phyloP scores from a whole-genome alignment of 2,797 vertebrate genomes.

The Acanthurus tractus region DNA sequence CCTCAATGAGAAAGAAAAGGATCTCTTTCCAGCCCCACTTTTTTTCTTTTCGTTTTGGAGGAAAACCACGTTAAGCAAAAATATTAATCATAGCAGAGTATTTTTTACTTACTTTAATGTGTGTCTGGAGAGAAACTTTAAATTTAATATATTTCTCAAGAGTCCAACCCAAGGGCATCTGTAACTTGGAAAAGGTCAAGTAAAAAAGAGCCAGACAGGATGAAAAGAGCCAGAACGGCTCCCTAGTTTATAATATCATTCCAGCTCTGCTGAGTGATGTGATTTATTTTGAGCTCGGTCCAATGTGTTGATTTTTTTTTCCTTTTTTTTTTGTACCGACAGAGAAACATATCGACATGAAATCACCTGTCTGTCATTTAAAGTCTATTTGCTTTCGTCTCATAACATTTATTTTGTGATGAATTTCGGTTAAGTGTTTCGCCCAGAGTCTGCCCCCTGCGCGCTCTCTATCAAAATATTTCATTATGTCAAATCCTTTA shows the following conservation, averaged over 20 bases:
- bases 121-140: neutral
- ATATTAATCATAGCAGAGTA: too few species aligned
- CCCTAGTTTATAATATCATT: constrained; percentile 33
- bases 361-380: constrained; percentile 37
- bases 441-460: constrained; percentile 17
- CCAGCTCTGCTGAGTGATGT: constrained; percentile 28
- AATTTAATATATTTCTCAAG: constrained; percentile 40
- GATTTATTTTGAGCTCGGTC: constrained; percentile 53
- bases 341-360: constrained; percentile 22
- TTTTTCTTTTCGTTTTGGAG: too few species aligned
- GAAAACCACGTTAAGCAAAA: too few species aligned
- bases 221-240: constrained; percentile 22
- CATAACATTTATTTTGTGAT: constrained; percentile 36
- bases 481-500: constrained; percentile 22
- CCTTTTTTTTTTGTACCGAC: constrained; percentile 9
- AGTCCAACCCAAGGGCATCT: constrained; percentile 37
- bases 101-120: too few species aligned
- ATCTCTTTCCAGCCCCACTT: too few species aligned
- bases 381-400: constrained; percentile 25
- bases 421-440: constrained; percentile 10
- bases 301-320: neutral
- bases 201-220: constrained; percentile 26
- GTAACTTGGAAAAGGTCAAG: constrained; percentile 49
- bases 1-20: too few species aligned
- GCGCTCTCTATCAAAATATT: constrained; percentile 27